These are phyloP conservation scores for Agriotes lineatus DNA, from an alignment of 2,888 invertebrate genomes.

Conservation along the genomic window DNA sequence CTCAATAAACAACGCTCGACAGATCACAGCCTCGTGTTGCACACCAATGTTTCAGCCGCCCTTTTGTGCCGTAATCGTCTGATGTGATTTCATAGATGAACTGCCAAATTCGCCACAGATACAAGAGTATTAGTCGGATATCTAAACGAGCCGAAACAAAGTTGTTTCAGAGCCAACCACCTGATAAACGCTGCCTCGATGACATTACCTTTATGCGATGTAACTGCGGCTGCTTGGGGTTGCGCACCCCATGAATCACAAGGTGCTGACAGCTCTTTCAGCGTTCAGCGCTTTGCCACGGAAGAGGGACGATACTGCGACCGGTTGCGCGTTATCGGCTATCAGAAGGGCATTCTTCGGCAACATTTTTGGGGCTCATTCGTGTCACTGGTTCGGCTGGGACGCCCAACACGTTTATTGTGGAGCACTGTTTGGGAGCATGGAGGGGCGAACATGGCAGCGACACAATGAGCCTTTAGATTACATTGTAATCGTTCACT, in stretches of 20 bases:
- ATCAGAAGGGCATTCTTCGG: constrained; percentile 1
- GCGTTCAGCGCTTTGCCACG: constrained; percentile 24
- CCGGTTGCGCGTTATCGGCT: constrained; percentile 22
- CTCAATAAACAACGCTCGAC: constrained; percentile 60
- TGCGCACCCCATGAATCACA: constrained; percentile 33
- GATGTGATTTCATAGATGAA: constrained; percentile 66
- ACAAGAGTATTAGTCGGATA: constrained; percentile 57
- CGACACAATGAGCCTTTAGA: constrained; percentile 59
- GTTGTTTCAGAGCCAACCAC: constrained; percentile 51
- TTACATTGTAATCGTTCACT: constrained; percentile 59
- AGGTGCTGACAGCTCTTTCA: constrained; percentile 39
- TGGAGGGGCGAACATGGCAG: constrained; percentile 49
- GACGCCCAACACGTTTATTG: constrained; percentile 49
- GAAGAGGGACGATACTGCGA: constrained; percentile 17
- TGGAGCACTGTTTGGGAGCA: constrained; percentile 50
- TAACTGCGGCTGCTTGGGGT: constrained; percentile 36
- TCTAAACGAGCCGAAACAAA: constrained; percentile 61
- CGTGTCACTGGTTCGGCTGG: constrained; percentile 32
- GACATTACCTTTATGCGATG: constrained; percentile 43
- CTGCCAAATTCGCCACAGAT: constrained; percentile 55
- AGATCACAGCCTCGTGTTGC: constrained; percentile 61
- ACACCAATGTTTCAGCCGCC: constrained; percentile 49
- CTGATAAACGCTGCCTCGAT: constrained; percentile 42
- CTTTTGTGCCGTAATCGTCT: constrained; percentile 61
- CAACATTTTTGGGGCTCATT: constrained; percentile 27